Percentiles rank a stretch among this genome's conserved stretches.
These are phyloP conservation scores for Drosophila saltans DNA, from an alignment of 1,140 invertebrate genomes.

Conservation along the genomic window DNA sequence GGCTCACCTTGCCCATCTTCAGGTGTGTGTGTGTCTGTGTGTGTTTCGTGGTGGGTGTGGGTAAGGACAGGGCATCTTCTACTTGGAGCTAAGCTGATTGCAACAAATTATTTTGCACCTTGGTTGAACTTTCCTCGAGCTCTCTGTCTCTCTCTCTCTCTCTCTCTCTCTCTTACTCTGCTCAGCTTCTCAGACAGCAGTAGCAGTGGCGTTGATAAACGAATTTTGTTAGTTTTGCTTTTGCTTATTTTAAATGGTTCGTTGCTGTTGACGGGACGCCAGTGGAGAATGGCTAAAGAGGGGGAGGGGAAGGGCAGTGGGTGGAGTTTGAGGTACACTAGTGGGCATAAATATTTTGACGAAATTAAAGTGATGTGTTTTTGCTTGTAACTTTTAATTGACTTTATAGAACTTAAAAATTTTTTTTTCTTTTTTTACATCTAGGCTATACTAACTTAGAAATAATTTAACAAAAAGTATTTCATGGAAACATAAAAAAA, in stretches of 20 bases:
- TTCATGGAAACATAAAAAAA: too few relatives aligned
- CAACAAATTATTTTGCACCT: slow-evolving; percentile 82
- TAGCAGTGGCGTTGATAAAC: slow-evolving; percentile 77
- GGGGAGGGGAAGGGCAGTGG: too few relatives aligned
- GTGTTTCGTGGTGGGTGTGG: neutral
- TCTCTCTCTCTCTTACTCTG: slow-evolving; percentile 51
- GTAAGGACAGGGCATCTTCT: slow-evolving; percentile 23
- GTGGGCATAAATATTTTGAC: too few relatives aligned
- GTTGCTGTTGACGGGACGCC: slow-evolving; percentile 27
- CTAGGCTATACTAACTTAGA: too few relatives aligned
- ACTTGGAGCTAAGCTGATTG: slow-evolving; percentile 76
- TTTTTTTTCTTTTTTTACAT: too few relatives aligned
- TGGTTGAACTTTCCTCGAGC: slow-evolving; percentile 76
- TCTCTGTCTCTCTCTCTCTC: slow-evolving; percentile 62
- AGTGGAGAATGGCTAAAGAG: neutral
- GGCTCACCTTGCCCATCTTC: slow-evolving; percentile 20
- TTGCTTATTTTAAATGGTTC: slow-evolving; percentile 77
- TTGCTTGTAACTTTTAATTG: too few relatives aligned
- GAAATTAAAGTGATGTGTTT: too few relatives aligned
- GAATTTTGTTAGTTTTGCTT: slow-evolving; percentile 78
- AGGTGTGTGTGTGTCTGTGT: neutral
- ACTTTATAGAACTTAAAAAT: too few relatives aligned
- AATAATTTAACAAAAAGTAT: too few relatives aligned
- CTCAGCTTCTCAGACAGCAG: slow-evolving; percentile 45
- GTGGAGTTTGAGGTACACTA: too few relatives aligned